These are phyloP conservation scores for Uropetala carovei DNA, from an alignment of 2,888 invertebrate genomes.

Conservation along the genomic window DNA sequence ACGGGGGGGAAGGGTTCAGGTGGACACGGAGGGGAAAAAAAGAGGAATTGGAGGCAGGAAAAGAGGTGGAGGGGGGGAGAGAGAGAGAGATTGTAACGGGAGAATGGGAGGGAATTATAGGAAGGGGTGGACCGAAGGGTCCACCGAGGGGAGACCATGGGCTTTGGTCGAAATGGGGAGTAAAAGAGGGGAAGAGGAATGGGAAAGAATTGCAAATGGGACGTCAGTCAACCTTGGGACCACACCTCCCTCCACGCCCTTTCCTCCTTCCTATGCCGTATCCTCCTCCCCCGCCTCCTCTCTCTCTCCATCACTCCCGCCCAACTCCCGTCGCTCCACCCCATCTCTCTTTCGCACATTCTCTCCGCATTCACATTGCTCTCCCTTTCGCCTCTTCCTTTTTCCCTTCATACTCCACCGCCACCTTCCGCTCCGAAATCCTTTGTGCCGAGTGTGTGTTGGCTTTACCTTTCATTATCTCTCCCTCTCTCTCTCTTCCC, in stretches of 20 bases:
- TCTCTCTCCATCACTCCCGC: too few relatives aligned
- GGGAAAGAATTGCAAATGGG: conserved; percentile 27
- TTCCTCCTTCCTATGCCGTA: not conserved
- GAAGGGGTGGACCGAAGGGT: not conserved
- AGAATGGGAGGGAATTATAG: conserved; percentile 9
- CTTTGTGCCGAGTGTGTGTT: not conserved
- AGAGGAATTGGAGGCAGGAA: too few relatives aligned
- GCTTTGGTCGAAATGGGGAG: not conserved
- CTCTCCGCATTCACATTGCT: not conserved
- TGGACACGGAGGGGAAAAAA: not conserved
- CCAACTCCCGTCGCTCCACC: too few relatives aligned
- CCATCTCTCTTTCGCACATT: too few relatives aligned
- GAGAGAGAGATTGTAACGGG: not conserved
- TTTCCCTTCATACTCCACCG: not conserved
- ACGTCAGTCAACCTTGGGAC: not conserved
- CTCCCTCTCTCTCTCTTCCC: not conserved
- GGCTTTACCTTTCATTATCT: conserved; percentile 5
- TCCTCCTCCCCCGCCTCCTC: not conserved
- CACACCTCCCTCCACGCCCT: not conserved
- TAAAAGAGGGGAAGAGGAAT: not conserved
- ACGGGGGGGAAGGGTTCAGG: not conserved
- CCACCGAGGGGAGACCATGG: not conserved
- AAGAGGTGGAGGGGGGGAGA: not conserved
- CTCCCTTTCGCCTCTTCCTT: not conserved
- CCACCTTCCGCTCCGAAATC: not conserved